Base-by-base conservation (phyloP, 2,797 vertebrate species). In the Melanitta fusca region DNA sequence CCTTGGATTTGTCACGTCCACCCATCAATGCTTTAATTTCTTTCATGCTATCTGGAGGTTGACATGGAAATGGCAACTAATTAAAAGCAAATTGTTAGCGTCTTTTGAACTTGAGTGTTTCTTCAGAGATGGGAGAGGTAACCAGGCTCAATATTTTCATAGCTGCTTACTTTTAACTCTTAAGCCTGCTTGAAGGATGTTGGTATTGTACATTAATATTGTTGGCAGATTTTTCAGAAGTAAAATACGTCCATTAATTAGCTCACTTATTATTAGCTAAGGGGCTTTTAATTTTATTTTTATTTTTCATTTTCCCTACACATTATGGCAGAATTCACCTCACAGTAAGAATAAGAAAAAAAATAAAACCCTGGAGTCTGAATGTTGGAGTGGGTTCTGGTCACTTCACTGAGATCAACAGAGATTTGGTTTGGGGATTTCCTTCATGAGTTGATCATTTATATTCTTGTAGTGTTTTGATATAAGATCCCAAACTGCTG, bases 11-110 rank as follows among this genome's bases (percentile, higher is more conserved):
- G 85, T 97, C 84, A 49, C 38, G 32, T 53, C 85, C n/a, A 54
- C 43, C 85, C 88, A 82, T 68, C 91, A 93, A 8, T 77, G 72
- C 60, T 70, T 30, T 72, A 15, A 74, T 96, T 65, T n/a, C 88
- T 97, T 97, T 97, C 83, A 93, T 96, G 91, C 68, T 96, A 6
- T 91, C 68, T 87, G 41, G 72, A 93, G 77, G 82, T 77, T 94
- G 95, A 94, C 91, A 94, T 97, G 68, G 89, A 97, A 97, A 97
- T 96, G 80, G 85, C 92, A 97, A 83, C 95, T 97, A 97, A 98
- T 98, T 98, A 97, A 96, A 97, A 91, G 92, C 56, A 89, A 91
- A 91, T 96, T 75, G 43, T 83, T 95, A 58, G 41, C 62, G 30
- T 95, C 91, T 89, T 97, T 97, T 97, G 95, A 97, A 96, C 91